phyloP scores from a whole-genome alignment of 2,113 vertebrate species.

The Malurus elegans region DNA sequence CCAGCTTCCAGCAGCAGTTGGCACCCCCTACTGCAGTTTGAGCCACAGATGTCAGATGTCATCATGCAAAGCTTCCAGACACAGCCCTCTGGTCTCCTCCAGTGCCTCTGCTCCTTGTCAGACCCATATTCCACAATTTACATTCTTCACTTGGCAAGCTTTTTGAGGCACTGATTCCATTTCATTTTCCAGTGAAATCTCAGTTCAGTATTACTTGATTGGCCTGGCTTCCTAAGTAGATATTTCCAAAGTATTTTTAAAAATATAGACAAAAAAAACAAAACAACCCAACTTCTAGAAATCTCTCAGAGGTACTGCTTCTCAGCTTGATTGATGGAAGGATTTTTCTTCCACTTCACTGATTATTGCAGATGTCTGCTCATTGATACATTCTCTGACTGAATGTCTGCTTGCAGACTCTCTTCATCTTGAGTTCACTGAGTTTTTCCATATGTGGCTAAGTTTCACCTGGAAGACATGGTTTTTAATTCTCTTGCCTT shows the following conservation, averaged over 20 bases:
- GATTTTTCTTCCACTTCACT: neutral
- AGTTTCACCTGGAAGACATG: neutral
- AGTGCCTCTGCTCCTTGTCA: neutral
- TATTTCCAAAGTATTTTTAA: neutral
- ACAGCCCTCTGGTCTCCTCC: neutral
- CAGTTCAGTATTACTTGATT: neutral
- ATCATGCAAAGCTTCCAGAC: neutral
- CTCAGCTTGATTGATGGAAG: neutral
- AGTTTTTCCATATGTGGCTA: neutral
- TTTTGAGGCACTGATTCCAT: neutral
- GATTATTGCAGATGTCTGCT: neutral
- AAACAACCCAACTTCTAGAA: neutral
- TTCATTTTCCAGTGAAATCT: conserved; percentile 31
- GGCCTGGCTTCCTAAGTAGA: neutral
- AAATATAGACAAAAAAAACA: neutral
- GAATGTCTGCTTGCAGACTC: neutral
- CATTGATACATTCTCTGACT: neutral
- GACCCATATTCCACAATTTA: neutral
- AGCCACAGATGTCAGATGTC: neutral
- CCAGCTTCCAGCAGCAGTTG: neutral
- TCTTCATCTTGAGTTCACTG: neutral
- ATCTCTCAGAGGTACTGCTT: neutral
- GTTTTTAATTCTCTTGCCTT: neutral
- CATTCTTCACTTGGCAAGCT: conserved; percentile 9
- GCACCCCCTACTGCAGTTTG: neutral